A percentile compares a stretch with the other conserved stretches of the same genome.
These are phyloP conservation scores for Noctua janthe DNA, from an alignment of 2,888 invertebrate species.

Conservation along the genomic window DNA sequence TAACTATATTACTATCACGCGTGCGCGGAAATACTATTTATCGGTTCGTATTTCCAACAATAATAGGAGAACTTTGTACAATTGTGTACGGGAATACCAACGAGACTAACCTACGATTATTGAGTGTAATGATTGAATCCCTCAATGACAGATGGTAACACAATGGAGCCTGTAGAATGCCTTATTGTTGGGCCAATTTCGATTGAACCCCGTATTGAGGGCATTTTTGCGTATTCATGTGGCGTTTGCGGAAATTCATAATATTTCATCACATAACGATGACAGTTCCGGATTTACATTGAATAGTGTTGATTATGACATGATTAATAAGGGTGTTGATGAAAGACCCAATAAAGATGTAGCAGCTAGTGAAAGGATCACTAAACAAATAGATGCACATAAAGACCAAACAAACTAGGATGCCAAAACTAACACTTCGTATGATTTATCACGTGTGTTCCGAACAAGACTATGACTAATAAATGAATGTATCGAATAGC, in stretches of 20 bases:
- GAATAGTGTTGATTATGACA: constrained; percentile 65
- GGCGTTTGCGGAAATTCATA: constrained; percentile 69
- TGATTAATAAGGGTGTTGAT: constrained; percentile 56
- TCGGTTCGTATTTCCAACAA: constrained; percentile 79
- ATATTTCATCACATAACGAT: constrained; percentile 78
- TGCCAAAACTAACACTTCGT: constrained; percentile 14
- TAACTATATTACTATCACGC: constrained; percentile 82
- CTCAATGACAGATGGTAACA: constrained; percentile 87
- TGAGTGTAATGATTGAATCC: constrained; percentile 81
- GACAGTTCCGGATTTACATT: constrained; percentile 73
- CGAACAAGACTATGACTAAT: constrained; percentile 48
- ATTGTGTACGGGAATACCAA: constrained; percentile 70
- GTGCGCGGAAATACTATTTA: constrained; percentile 80
- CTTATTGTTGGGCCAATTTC: constrained; percentile 83
- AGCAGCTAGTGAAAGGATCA: constrained; percentile 36
- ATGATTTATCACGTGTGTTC: constrained; percentile 38
- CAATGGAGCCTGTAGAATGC: constrained; percentile 75
- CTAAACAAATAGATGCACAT: constrained; percentile 33
- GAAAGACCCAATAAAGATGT: constrained; percentile 21
- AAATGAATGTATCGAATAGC: constrained; percentile 50
- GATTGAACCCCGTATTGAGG: constrained; percentile 80
- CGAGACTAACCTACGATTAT: constrained; percentile 82
- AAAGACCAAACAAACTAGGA: constrained; percentile 21
- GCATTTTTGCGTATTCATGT: constrained; percentile 86
- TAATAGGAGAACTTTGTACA: constrained; percentile 79